phyloP scores from a whole-genome alignment of 2,113 vertebrate genomes.

The Actinemys pallida region DNA sequence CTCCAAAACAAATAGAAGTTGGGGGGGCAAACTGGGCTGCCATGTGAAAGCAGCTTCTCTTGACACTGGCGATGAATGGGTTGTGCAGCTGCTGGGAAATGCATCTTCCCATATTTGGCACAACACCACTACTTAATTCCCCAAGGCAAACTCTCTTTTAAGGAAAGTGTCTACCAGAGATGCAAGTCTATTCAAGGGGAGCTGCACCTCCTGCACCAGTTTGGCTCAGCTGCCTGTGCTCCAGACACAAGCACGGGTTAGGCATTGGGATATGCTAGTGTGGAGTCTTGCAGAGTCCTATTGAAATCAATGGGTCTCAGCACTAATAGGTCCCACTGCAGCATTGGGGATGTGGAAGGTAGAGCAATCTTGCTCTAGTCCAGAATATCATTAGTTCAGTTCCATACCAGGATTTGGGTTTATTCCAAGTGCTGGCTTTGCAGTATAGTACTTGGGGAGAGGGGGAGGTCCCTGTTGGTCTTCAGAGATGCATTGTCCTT shows the following conservation, averaged over 20 bases:
- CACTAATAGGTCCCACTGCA: rapidly evolving
- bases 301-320: not conserved
- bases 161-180: not conserved
- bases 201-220: not conserved
- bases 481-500: constrained; percentile 3
- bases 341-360: rapidly evolving
- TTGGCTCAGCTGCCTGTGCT: not conserved
- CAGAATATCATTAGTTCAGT: not conserved
- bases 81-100: not conserved
- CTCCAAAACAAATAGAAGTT: constrained; percentile 5
- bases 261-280: not conserved
- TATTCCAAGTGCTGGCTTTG: constrained; percentile 4
- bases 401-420: not conserved
- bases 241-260: not conserved
- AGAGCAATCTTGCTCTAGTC: not conserved
- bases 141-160: not conserved
- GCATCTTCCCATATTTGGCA: not conserved
- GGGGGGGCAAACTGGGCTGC: not conserved
- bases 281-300: not conserved
- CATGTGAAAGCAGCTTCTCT: not conserved
- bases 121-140: not conserved
- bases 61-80: not conserved
- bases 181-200: not conserved
- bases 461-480: not conserved
- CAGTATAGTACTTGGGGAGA: not conserved